phyloP scores from a whole-genome alignment of 2,797 vertebrate species.

The Gymnoscopelus microlampas region DNA sequence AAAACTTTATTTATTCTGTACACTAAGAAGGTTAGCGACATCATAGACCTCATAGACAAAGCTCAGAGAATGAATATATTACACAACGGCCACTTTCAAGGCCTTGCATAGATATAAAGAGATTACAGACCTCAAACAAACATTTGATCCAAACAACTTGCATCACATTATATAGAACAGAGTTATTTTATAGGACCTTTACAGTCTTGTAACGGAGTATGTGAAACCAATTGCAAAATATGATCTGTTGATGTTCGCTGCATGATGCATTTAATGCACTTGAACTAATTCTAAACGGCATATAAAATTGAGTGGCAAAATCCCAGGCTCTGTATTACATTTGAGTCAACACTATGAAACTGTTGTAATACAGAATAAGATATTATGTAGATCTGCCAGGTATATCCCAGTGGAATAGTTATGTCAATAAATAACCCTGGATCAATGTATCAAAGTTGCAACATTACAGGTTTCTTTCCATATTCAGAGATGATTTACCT shows the following conservation, averaged over 20 bases:
- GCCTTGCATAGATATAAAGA: slow-evolving; percentile 30
- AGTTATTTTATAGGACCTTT: slow-evolving; percentile 24
- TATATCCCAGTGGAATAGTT: not conserved
- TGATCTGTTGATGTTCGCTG: slow-evolving; percentile 17
- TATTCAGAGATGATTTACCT: too few relatives aligned
- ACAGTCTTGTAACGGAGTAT: slow-evolving; percentile 22
- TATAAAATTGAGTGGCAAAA: not conserved
- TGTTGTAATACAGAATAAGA: not conserved
- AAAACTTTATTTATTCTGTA: slow-evolving; percentile 76
- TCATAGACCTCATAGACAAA: slow-evolving; percentile 51
- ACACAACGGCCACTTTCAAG: slow-evolving; percentile 41
- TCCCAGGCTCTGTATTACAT: not conserved
- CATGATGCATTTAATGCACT: not conserved
- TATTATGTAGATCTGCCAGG: not conserved
- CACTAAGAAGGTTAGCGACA: slow-evolving; percentile 69
- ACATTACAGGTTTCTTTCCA: too few relatives aligned
- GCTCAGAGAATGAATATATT: slow-evolving; percentile 51
- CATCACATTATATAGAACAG: slow-evolving; percentile 27
- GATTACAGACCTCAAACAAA: slow-evolving; percentile 23
- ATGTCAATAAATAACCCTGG: slow-evolving; percentile 13
- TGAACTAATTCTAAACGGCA: not conserved
- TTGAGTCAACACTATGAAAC: not conserved
- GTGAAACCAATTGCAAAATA: slow-evolving; percentile 18
- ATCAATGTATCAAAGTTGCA: slow-evolving; percentile 2
- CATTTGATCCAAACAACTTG: slow-evolving; percentile 31